phyloP scores from a whole-genome alignment of 2,797 vertebrate species.

The Pagetopsis macropterus region DNA sequence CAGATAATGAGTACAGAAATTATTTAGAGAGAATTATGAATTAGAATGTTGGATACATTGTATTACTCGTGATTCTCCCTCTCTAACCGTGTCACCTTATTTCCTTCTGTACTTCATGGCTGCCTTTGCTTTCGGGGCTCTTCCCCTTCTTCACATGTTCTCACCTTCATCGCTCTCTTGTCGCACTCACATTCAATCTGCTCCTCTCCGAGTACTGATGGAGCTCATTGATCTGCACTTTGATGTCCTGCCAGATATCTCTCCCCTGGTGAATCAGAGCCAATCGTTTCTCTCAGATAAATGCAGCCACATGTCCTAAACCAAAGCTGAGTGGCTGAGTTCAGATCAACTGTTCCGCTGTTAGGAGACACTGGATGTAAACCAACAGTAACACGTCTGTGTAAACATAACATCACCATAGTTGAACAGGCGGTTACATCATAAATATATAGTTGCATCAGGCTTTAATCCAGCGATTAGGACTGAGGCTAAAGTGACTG shows the following conservation, averaged over 20 bases:
- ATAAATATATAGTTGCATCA: neutral
- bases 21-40: no score
- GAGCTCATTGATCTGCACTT: constrained; percentile 25
- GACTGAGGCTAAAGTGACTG: neutral
- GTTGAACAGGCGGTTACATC: neutral
- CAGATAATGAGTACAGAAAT: no score
- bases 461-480: constrained; percentile 7
- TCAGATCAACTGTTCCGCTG: neutral
- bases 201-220: neutral
- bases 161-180: neutral
- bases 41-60: no score
- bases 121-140: neutral
- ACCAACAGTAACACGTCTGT: constrained; percentile 5
- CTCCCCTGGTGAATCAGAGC: constrained; percentile 9
- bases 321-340: neutral
- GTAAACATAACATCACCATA: neutral
- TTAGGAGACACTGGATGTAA: neutral
- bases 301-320: constrained; percentile 13
- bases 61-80: no score
- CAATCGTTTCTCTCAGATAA: constrained; percentile 2
- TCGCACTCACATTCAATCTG: neutral
- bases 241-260: neutral
- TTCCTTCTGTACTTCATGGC: neutral
- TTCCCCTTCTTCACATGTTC: neutral
- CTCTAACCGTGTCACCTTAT: neutral